phyloP scores from a whole-genome alignment of 2,888 invertebrate species.

The Synergus gifuensis region DNA sequence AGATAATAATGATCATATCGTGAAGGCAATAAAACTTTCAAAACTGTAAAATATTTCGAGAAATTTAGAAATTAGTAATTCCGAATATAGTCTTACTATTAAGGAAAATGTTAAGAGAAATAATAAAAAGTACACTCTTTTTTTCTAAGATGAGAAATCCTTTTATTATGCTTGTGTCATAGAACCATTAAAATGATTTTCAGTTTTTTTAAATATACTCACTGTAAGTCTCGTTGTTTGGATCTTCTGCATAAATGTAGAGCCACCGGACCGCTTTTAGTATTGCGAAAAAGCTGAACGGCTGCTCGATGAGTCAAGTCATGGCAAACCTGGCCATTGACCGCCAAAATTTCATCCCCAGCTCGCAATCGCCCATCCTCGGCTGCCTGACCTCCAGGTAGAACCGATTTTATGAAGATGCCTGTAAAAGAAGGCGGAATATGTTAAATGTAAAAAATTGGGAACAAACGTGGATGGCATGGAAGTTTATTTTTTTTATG shows the following conservation, averaged over 20 bases:
- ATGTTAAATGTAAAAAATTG: constrained; percentile 41
- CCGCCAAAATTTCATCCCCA: constrained; percentile 90
- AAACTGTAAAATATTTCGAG: constrained; percentile 4
- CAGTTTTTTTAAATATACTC: constrained; percentile 59
- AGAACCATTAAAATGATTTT: not conserved
- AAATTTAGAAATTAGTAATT: constrained; percentile 1
- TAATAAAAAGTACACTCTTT: constrained; percentile 22
- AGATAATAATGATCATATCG: not conserved
- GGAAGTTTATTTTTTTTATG: constrained; percentile 34
- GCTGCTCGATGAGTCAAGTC: constrained; percentile 90
- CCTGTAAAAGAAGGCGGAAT: constrained; percentile 72
- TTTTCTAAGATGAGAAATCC: not conserved
- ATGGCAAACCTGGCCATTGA: constrained; percentile 89
- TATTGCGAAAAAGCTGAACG: constrained; percentile 88
- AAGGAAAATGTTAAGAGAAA: constrained; percentile 25
- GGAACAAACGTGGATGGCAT: constrained; percentile 23
- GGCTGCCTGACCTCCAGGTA: constrained; percentile 89
- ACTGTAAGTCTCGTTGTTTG: constrained; percentile 76
- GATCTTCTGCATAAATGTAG: constrained; percentile 85
- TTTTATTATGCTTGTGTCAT: not conserved
- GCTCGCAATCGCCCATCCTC: constrained; percentile 90
- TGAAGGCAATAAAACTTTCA: not conserved
- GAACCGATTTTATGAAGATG: constrained; percentile 91
- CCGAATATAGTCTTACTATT: constrained; percentile 22
- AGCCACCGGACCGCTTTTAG: constrained; percentile 87